Base-by-base conservation (phyloP, 2,113 vertebrate species). In the Carollia perspicillata region DNA sequence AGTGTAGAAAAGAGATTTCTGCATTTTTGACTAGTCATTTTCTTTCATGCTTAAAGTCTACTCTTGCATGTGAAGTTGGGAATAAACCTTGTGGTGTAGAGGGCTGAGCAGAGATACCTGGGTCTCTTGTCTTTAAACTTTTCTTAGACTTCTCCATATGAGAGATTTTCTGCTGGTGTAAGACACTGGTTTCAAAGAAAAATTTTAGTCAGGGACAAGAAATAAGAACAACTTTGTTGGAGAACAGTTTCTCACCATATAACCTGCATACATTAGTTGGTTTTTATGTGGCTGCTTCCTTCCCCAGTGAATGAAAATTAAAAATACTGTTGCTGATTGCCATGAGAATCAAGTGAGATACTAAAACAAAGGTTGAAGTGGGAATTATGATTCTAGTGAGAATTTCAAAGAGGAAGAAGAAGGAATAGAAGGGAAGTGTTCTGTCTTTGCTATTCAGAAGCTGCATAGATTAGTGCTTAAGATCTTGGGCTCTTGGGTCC, bases 391-490 rank as follows among this genome's bases (percentile, higher is more conserved):
- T 44, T 83, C 58, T 40, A 23, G 3, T 42, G 37, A 69, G 30
- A 77, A 80, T 55, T 68, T 2, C 11, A 71, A 1, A 47, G 1
- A 16, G 8, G 12, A 84, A 49, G 10, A 58, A 81, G 7, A 16
- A 23, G 13, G 10, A 49, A 17, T 3, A 35, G 0, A 1, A 9
- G 0, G 0, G 8, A 14, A 6, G 9, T 2, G 11, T 30, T 10
- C 6, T 66, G 8, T 33, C 11, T 13, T 65, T 55, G 11, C 23
- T 44, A 0, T n/a, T 23, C 1, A 17, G 4, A 68, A 5, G 0
- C 0, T 2, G 16, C 30, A 2, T 0, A 18, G 22, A 37, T 10
- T 1, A 35, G 9, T 1, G 5, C 23, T 71, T 35, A 55, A 71
- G 40, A 47, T 17, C 0, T 17, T 55, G 2, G 13, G 17, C 1